Percentiles rank a stretch among this genome's conserved stretches.
Conservation (phyloP, 2,113 vertebrate species). For the Cheilinus undulatus region DNA sequence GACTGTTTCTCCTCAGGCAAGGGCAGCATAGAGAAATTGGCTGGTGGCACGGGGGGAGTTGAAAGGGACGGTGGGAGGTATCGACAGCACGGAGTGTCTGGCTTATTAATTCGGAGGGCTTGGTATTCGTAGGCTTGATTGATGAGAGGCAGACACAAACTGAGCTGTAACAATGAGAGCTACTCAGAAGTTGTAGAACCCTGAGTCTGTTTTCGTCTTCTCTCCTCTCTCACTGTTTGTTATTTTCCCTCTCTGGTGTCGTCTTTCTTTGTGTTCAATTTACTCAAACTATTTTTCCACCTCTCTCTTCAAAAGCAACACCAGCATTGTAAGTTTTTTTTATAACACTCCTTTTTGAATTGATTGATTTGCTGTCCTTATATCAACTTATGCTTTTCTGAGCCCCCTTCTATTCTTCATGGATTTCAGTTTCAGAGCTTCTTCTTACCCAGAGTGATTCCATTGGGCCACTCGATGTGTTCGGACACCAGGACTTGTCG, state of each 20-base stretch:
- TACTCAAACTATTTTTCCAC: conserved; percentile 7
- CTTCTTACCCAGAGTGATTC: conserved; percentile 93
- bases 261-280: conserved; percentile 17
- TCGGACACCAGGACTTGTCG: conserved; percentile 92
- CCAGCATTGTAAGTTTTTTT: conserved; percentile 23
- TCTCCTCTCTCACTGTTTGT: conserved; percentile 3
- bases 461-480: conserved; percentile 98
- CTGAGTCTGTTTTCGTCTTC: conserved; percentile 33
- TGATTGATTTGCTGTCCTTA: conserved; percentile 12
- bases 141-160: conserved; percentile 75
- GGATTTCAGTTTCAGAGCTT: too few relatives aligned
- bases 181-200: conserved; percentile 49
- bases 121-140: conserved; percentile 66
- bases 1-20: conserved; percentile 64
- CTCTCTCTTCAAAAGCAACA: conserved; percentile 13
- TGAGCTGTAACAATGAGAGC: conserved; percentile 68
- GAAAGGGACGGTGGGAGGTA: conserved; percentile 76
- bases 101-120: conserved; percentile 72
- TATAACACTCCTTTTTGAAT: conserved; percentile 2
- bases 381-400: neutral
- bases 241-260: conserved; percentile 5
- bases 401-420: neutral
- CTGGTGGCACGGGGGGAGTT: conserved; percentile 59
- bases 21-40: conserved; percentile 73
- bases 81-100: conserved; percentile 65